phyloP scores from a whole-genome alignment of 2,888 invertebrate genomes.

The Tanypteryx hageni region DNA sequence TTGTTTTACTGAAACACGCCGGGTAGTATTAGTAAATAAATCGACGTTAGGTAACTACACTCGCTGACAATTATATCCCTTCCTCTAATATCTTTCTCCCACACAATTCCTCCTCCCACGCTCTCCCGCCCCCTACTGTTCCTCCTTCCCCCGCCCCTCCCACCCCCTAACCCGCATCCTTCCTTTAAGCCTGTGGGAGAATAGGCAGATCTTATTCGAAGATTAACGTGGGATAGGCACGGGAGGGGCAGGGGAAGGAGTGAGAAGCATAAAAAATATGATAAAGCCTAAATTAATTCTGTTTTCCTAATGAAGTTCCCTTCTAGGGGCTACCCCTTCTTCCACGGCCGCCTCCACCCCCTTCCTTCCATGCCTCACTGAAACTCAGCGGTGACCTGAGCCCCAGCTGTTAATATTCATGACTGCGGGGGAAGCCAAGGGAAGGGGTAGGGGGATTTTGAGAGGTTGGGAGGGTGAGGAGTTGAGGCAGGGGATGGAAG shows the following conservation, averaged over 20 bases:
- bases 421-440: slow-evolving; percentile 51
- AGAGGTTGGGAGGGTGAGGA: slow-evolving; percentile 15
- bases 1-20: background rate
- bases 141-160: background rate
- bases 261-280: slow-evolving; percentile 55
- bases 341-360: background rate
- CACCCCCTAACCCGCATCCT: background rate
- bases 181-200: slow-evolving; percentile 47
- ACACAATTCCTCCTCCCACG: background rate
- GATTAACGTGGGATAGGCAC: slow-evolving; percentile 51
- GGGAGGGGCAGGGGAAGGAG: background rate
- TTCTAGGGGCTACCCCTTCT: slow-evolving; percentile 44
- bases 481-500: background rate
- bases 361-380: slow-evolving; percentile 56
- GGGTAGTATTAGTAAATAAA: background rate
- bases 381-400: slow-evolving; percentile 60
- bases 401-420: slow-evolving; percentile 63
- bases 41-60: background rate
- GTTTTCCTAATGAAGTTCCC: slow-evolving; percentile 64
- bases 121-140: background rate
- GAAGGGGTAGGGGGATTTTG: slow-evolving; percentile 25
- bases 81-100: background rate
- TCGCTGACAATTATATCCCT: background rate
- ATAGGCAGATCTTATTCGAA: slow-evolving; percentile 58
- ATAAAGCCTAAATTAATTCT: slow-evolving; percentile 61